phyloP scores from a whole-genome alignment of 2,888 invertebrate species.

The Carpatolechia fugitivella region DNA sequence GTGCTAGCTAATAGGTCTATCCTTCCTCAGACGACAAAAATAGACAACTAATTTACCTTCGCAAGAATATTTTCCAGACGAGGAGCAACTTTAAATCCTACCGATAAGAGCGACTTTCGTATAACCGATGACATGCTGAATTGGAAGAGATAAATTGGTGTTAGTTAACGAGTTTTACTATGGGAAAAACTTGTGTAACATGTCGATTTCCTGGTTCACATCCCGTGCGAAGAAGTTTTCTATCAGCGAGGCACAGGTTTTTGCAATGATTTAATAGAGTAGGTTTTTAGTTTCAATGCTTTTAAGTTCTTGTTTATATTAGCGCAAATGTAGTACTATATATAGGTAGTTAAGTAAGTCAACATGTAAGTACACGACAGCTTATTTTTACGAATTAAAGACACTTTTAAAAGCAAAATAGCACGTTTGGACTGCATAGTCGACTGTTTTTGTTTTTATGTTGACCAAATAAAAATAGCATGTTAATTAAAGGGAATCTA shows the following conservation, averaged over 20 bases:
- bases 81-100: neutral
- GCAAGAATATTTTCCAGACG: neutral
- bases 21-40: constrained; percentile 2
- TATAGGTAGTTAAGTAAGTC: too few relatives aligned
- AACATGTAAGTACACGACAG: too few relatives aligned
- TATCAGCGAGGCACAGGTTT: neutral
- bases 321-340: too few relatives aligned
- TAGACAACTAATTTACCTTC: neutral
- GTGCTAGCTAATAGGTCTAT: neutral
- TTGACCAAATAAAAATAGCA: too few relatives aligned
- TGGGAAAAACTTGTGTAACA: constrained; percentile 36
- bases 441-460: too few relatives aligned
- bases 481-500: too few relatives aligned
- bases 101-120: neutral
- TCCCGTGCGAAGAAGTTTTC: constrained; percentile 24
- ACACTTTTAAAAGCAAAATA: too few relatives aligned
- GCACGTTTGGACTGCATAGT: too few relatives aligned
- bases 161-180: constrained; percentile 14
- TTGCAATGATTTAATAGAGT: neutral
- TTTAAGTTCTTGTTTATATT: too few relatives aligned
- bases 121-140: neutral
- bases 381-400: too few relatives aligned
- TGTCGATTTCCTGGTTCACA: constrained; percentile 34
- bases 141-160: neutral
- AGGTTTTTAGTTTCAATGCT: too few relatives aligned